Percentiles rank a stretch among this genome's conserved stretches.
These are phyloP conservation scores for Heteropelma amictum DNA, from an alignment of 2,888 invertebrate genomes.

Conservation along the genomic window DNA sequence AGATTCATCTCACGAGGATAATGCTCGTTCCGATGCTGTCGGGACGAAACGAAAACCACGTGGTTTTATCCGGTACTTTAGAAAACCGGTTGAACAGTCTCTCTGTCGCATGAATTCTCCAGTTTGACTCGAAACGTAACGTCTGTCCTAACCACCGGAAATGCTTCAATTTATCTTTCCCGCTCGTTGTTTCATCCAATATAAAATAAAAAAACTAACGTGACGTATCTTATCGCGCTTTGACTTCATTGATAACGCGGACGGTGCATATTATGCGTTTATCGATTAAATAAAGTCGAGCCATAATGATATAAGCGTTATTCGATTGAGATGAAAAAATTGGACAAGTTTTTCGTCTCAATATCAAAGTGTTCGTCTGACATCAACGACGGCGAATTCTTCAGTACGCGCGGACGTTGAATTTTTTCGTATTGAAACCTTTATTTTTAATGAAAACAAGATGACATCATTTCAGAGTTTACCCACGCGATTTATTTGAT, in stretches of 20 bases:
- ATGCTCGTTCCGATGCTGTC: neutral
- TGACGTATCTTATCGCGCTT: constrained; percentile 11
- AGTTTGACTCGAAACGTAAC: neutral
- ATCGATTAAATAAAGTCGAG: too few species aligned
- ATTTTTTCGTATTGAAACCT: too few species aligned
- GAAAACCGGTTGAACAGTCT: constrained; percentile 33
- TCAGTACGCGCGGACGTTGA: too few species aligned
- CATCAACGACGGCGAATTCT: too few species aligned
- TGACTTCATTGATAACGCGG: neutral
- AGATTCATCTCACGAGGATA: constrained; percentile 32
- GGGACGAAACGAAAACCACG: constrained; percentile 17
- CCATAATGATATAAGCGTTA: too few species aligned
- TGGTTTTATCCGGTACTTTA: constrained; percentile 12
- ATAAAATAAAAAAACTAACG: neutral
- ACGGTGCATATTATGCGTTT: neutral
- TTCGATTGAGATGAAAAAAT: too few species aligned
- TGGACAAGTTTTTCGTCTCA: too few species aligned
- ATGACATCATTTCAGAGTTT: too few species aligned
- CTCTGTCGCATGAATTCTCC: constrained; percentile 5
- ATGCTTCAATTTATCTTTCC: constrained; percentile 37
- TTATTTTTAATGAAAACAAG: too few species aligned
- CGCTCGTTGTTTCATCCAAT: neutral
- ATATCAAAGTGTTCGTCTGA: too few species aligned
- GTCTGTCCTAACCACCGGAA: constrained; percentile 30
- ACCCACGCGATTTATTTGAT: too few species aligned